Percentiles rank a stretch among this genome's conserved stretches.
Conservation (phyloP, 2,113 vertebrate genomes). For the Meles meles region DNA sequence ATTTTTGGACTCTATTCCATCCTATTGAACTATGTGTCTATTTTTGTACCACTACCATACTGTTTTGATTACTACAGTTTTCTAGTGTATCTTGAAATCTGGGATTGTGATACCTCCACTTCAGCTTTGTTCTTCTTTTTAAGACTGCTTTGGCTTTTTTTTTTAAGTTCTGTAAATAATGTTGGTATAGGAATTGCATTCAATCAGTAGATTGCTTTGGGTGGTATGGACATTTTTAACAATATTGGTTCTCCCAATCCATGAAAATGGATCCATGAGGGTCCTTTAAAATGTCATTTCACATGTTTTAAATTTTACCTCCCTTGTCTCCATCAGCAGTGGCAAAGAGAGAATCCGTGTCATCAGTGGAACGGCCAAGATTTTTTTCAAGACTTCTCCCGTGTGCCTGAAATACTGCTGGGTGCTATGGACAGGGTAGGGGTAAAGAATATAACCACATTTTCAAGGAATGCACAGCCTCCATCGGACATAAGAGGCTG, state of each 20-base stretch:
- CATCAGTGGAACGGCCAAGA: neutral
- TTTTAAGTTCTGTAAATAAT: neutral
- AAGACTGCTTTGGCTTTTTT: neutral
- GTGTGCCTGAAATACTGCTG: neutral
- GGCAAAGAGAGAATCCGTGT: neutral
- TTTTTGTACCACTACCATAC: neutral
- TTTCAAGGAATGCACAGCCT: neutral
- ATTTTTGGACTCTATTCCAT: neutral
- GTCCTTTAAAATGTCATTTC: neutral
- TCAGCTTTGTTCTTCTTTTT: neutral
- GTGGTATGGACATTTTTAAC: neutral
- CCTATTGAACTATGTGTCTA: neutral
- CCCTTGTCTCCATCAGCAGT: neutral
- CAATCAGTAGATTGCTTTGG: neutral
- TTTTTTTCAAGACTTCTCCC: fast-evolving
- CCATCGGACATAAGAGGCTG: fast-evolving
- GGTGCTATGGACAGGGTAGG: fast-evolving
- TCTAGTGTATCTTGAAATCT: neutral
- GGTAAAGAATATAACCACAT: fast-evolving
- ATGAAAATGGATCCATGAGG: neutral
- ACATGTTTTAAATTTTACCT: neutral
- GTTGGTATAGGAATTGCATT: neutral
- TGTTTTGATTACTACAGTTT: neutral
- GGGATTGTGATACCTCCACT: neutral
- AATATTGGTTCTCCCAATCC: neutral